Evolutionary conservation across 2,113 vertebrate species (phyloP).

Genomic region (Halichoeres trimaculatus): DNA sequence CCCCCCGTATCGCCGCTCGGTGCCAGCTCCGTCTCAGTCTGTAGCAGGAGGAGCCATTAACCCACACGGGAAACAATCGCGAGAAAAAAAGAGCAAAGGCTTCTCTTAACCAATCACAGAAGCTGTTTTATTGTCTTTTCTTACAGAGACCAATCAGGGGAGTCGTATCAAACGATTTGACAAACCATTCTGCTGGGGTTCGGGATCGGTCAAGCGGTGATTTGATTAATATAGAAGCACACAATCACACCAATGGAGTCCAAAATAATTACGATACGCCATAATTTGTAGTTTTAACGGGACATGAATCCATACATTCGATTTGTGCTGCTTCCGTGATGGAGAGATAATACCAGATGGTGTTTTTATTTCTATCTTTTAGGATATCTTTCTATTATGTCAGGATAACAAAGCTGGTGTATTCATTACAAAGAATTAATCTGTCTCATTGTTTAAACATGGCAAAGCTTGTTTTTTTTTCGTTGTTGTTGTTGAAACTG

Average conservation of each 20-base stretch:
- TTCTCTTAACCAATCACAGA: conserved; percentile 73
- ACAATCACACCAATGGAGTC: background rate
- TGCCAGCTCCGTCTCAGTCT: conserved; percentile 88
- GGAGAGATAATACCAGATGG: too few relatives aligned
- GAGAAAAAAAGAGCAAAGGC: conserved; percentile 74
- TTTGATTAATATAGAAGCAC: conserved; percentile 30
- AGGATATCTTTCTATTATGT: too few relatives aligned
- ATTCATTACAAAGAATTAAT: too few relatives aligned
- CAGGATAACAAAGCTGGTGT: too few relatives aligned
- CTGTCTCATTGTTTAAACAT: too few relatives aligned
- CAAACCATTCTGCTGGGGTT: conserved; percentile 65
- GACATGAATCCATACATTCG: too few relatives aligned
- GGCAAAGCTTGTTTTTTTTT: too few relatives aligned
- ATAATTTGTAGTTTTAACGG: background rate
- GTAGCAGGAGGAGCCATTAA: conserved; percentile 98
- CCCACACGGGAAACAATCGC: conserved; percentile 86
- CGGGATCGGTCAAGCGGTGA: conserved; percentile 68
- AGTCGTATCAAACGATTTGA: conserved; percentile 23
- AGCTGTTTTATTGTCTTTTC: conserved; percentile 38
- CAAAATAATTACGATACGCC: background rate
- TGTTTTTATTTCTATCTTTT: too few relatives aligned
- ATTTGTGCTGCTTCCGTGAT: too few relatives aligned
- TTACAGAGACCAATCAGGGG: conserved; percentile 60
- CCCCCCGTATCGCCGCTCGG: conserved; percentile 77
- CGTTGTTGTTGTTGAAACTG: too few relatives aligned